A percentile compares a stretch with the other conserved stretches of the same genome.
These are phyloP conservation scores for Sylvicapra grimmia DNA, from an alignment of 2,113 vertebrate genomes.

Conservation along the genomic window DNA sequence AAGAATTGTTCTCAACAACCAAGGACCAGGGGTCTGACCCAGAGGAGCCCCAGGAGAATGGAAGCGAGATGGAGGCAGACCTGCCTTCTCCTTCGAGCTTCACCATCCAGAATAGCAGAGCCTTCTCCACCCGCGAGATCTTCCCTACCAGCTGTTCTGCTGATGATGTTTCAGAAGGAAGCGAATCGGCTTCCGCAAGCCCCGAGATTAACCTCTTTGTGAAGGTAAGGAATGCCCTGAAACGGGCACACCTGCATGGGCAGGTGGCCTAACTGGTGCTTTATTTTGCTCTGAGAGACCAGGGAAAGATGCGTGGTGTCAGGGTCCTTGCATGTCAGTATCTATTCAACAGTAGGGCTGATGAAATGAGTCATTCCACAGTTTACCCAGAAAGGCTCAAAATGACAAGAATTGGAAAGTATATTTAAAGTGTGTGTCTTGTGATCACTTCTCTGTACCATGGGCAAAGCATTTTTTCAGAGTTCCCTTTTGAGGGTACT, in stretches of 20 bases:
- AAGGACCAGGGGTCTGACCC: not conserved
- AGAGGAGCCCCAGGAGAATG: not conserved
- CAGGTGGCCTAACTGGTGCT: not conserved
- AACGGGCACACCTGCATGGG: not conserved
- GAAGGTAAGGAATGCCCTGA: conserved; percentile 76
- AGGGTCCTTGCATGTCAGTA: not conserved
- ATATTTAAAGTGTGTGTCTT: not conserved
- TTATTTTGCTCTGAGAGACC: not conserved
- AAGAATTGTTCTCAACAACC: not conserved
- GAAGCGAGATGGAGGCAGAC: not conserved
- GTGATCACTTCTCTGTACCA: not conserved
- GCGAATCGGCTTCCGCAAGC: not conserved
- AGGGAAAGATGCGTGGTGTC: not conserved
- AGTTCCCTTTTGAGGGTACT: not conserved
- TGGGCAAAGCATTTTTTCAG: not conserved
- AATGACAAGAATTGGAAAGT: not conserved
- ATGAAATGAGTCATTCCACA: not conserved
- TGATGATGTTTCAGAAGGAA: conserved; percentile 46
- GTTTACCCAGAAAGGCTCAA: not conserved
- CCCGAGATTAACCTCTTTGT: conserved; percentile 73
- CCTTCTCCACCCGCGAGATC: not conserved
- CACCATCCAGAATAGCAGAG: conserved; percentile 42
- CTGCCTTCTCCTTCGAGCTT: not conserved
- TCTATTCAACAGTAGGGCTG: not conserved
- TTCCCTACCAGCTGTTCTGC: conserved; percentile 24